Evolutionary conservation across 2,113 vertebrate species (phyloP), one percentile per base, ranked within the genome.

Genomic region (Reinhardtius hippoglossoides): DNA sequence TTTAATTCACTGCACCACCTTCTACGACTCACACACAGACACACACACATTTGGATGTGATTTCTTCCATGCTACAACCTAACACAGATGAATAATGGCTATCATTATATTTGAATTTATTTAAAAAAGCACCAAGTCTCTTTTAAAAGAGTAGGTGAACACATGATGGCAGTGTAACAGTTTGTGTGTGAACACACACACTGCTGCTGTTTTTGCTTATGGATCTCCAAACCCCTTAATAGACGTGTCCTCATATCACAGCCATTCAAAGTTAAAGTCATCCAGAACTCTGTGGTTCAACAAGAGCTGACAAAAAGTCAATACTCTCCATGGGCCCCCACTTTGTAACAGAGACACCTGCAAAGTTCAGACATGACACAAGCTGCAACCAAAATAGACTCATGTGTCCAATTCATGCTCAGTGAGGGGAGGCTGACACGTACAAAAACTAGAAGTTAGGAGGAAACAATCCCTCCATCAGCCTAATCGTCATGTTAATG

Each of bases 271-370:
- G 69, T 50, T 55, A 79, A 81, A 76, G 50, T 31, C 3, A 23
- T 83, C 48, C 40, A 80, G 71, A 77, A 54, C 46, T 56, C 67
- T 55, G 13, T 16, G 44, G 18, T n/a, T 54, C 50, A 54, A 64
- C 56, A 1, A 67, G 73, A 69, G 56, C 71, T 89, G 80, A 85
- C 82, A 83, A 81, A 70, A 81, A 81, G 77, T 74, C 82, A 37
- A 85, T 83, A 83, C 50, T 42, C 60, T 80, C 67, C 60, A 74
- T 31, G 62, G 42, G 65, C 65, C 58, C 67, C 59, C 67, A 14
- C 62, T 80, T 60, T 74, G 57, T 63, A 48, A 61, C 62, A 78
- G 20, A 73, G 78, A 81, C 63, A 73, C 55, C 73, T 68, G 58
- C 50, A 42, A 71, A 50, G 66, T 60, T 37, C 67, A 78, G 67